Conservation (phyloP, 2,888 invertebrate genomes). For the Marronus borbonicus region DNA sequence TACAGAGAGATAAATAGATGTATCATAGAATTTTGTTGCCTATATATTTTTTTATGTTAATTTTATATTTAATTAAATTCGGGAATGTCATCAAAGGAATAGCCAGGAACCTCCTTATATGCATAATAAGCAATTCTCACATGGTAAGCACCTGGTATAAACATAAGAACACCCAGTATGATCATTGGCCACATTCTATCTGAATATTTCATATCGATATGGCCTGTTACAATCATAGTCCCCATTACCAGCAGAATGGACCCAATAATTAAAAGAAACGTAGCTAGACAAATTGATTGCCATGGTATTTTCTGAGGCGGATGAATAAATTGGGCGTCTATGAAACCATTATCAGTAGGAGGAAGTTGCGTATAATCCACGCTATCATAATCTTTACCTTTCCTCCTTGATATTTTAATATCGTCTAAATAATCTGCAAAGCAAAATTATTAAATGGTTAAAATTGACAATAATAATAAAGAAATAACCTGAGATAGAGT, state of each 20-base stretch:
- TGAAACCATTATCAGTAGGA: conserved; percentile 78
- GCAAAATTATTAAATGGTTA: conserved; percentile 14
- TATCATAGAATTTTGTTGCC: too few relatives aligned
- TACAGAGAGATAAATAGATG: too few relatives aligned
- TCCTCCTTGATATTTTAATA: conserved; percentile 76
- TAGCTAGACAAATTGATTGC: conserved; percentile 86
- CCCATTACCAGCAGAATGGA: conserved; percentile 73
- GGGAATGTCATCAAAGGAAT: conserved; percentile 91
- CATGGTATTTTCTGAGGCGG: conserved; percentile 85
- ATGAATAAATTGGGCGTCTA: conserved; percentile 79
- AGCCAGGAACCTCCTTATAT: conserved; percentile 86
- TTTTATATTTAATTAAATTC: conserved; percentile 78
- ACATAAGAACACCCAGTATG: conserved; percentile 90
- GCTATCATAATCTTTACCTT: conserved; percentile 75
- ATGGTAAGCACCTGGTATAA: conserved; percentile 93
- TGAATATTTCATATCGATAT: conserved; percentile 87
- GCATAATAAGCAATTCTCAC: conserved; percentile 91
- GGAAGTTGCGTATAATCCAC: conserved; percentile 76
- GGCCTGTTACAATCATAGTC: conserved; percentile 84
- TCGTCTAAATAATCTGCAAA: conserved; percentile 71
- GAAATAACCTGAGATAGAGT: conserved; percentile 64
- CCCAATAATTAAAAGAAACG: conserved; percentile 85
- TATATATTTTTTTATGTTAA: too few relatives aligned
- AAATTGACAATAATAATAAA: conserved; percentile 15
- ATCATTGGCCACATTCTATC: conserved; percentile 93